Evolutionary conservation across 2,113 vertebrate species (phyloP), one percentile per base, ranked within the genome.

Genomic region (Tamias sibiricus): DNA sequence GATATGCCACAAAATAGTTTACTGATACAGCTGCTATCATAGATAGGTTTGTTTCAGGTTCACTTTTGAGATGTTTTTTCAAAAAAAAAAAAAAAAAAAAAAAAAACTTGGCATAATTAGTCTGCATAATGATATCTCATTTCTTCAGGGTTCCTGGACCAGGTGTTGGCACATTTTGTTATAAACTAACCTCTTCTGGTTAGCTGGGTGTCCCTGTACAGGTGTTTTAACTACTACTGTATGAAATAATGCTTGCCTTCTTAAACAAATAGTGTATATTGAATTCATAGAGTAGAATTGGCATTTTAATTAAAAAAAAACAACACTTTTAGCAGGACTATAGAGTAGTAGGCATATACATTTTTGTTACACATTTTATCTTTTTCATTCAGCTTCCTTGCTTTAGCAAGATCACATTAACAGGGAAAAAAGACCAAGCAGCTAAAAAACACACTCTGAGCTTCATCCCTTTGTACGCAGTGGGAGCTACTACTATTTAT

Each of bases 221-320:
- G 14, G 16, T 87, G 30, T 90, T 74, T 82, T 6, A 85, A 77
- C 2, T 13, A 64, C 17, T 68, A 85, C 6, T 37, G 12, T 52
- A 54, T 85, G 66, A 89, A 40, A 91, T 57, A 90, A 94, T 49
- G 3, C 35, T 72, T 66, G 16, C 11, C 1, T 87, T 84, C 32
- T 92, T 64, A 86, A 94, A 95, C 22, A 97, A 94, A 96, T 10
- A 77, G 2, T 35, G 1, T 32, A 77, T 4, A 28, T 47, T 80
- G 16, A 95, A 71, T 82, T 91, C 87, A 87, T 84, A 90, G 42
- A 92, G 59, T 77, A 69, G 22, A 96, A 93, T 49, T 88, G 12
- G 6, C 49, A 87, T 91, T 97, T 96, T 90, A 96, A 95, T 97
- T 97, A 57, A 87, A 62, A 47, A 97, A 85, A 94, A 96, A 94